Evolutionary conservation across 2,113 vertebrate species (phyloP), one percentile per base, ranked within the genome.

Genomic region (Rhadina sibilatrix): DNA sequence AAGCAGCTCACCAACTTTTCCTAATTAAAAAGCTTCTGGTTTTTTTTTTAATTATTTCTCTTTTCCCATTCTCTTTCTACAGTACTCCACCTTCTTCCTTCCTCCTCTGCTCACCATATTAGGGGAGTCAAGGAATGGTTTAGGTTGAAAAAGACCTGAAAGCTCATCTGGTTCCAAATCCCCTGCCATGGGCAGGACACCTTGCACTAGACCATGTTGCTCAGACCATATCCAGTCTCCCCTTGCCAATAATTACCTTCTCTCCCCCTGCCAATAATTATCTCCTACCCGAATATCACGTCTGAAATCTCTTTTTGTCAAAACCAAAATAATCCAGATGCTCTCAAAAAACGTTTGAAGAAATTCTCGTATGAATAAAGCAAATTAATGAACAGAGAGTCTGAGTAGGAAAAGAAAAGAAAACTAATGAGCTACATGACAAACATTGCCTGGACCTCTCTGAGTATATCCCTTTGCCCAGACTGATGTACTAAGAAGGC

Each of bases 21-120:
- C 35, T 65, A 31, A 20, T 38, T n/a, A n/a, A n/a, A n/a, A n/a
- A n/a, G n/a, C 5, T 2, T 46, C 17, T 3, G 0, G n/a, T n/a
- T n/a, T n/a, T 38, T 46, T 84, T 44, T 53, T 15, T 24, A 53
- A 40, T 65, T 61, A 60, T 60, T 74, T 54, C 25, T 30, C 28
- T 66, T 80, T 66, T 40, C 12, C 15, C 7, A 9, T 52, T 79
- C 27, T 28, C 31, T 52, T 91, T 71, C 22, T 66, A 54, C 30
- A 40, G 30, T 69, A 9, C 28, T 91, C 13, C 11, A 74, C 42
- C 24, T 60, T 33, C 47, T 86, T 74, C 46, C 65, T 90, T 85
- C 25, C 17, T 89, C 31, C 31, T 65, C 54, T 44, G 27, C 37
- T 83, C 64, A 60, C 49, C 35, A 28, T 25, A 56, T 47, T 30